Conservation (phyloP, 2,113 vertebrate species). For the Atrichornis clamosus region DNA sequence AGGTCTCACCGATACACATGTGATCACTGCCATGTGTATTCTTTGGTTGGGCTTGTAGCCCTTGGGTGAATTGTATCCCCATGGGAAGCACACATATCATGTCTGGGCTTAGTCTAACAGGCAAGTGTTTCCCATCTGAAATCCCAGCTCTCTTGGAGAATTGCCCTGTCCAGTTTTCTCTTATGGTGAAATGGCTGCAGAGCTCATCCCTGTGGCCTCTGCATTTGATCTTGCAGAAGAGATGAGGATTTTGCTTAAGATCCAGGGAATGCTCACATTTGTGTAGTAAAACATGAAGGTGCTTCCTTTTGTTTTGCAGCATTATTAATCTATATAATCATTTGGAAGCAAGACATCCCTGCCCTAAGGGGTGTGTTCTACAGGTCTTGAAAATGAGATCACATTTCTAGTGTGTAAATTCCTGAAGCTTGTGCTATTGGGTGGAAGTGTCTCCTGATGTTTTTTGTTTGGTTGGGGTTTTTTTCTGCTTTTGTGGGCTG, state of each 20-base stretch:
- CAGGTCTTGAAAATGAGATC: neutral
- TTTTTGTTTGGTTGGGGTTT: neutral
- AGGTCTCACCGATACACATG: rapidly evolving
- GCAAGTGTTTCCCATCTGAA: neutral
- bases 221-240: neutral
- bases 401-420: neutral
- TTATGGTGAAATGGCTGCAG: neutral
- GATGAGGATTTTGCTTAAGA: neutral
- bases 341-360: neutral
- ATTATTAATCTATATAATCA: neutral
- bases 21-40: neutral
- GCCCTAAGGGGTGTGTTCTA: neutral
- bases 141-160: neutral
- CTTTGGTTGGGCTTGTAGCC: neutral
- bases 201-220: neutral
- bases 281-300: neutral
- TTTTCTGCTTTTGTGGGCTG: neutral
- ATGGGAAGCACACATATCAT: neutral
- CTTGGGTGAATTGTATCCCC: neutral
- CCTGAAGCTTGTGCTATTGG: neutral
- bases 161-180: neutral
- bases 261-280: neutral
- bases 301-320: neutral
- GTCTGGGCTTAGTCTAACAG: neutral
- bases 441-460: neutral